Conservation (phyloP, 2,797 vertebrate species). For the Phrynocephalus vlangalii region DNA sequence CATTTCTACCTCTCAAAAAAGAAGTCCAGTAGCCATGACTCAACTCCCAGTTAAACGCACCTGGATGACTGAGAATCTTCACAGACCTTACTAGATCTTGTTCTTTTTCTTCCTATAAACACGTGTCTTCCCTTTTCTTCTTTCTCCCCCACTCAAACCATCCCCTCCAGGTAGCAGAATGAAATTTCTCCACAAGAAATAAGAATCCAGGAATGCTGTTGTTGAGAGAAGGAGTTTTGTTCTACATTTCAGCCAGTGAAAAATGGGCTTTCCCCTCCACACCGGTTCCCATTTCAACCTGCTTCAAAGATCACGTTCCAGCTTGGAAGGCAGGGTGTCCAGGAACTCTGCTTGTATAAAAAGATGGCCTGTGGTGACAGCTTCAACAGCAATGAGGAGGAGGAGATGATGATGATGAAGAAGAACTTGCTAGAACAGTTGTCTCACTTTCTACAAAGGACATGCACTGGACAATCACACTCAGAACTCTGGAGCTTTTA, state of each 20-base stretch:
- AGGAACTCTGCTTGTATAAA: fast-evolving
- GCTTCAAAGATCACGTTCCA: slow-evolving; percentile 24
- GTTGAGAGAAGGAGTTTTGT: slow-evolving; percentile 45
- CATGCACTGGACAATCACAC: slow-evolving; percentile 68
- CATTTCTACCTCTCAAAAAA: too few relatives aligned
- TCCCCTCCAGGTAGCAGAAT: slow-evolving; percentile 90
- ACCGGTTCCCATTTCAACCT: slow-evolving; percentile 33
- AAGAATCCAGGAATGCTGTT: slow-evolving; percentile 52
- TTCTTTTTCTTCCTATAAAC: neutral
- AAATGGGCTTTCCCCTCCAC: slow-evolving; percentile 11
- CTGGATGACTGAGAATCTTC: too few relatives aligned
- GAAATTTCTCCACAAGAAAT: slow-evolving; percentile 98
- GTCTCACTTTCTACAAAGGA: slow-evolving; percentile 59
- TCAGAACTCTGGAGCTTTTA: slow-evolving; percentile 58
- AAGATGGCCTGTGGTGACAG: slow-evolving; percentile 21
- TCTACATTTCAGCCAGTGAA: slow-evolving; percentile 29
- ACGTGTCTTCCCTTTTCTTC: slow-evolving; percentile 41
- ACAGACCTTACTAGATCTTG: neutral
- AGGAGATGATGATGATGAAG: neutral
- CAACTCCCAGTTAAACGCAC: too few relatives aligned
- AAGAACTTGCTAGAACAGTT: slow-evolving; percentile 19
- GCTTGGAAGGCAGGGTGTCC: neutral
- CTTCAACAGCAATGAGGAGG: neutral
- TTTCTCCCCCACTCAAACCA: neutral
- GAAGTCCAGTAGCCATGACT: too few relatives aligned